Percentiles rank a stretch among this genome's conserved stretches.
These are phyloP conservation scores for Rambutsinella grinnellia DNA, from an alignment of 2,888 invertebrate genomes.

Conservation along the genomic window DNA sequence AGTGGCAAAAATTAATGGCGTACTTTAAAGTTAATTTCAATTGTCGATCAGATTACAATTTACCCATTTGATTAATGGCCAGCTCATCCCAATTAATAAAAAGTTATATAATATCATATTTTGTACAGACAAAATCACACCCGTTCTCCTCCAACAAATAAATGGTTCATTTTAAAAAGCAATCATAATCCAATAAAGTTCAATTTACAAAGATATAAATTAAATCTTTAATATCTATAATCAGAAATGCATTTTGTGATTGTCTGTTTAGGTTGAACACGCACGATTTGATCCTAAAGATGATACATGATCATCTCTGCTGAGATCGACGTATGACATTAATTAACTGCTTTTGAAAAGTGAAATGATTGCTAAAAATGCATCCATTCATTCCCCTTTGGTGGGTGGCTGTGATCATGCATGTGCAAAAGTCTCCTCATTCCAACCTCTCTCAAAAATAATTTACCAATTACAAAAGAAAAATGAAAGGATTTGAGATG, in stretches of 20 bases:
- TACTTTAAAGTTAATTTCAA: no score
- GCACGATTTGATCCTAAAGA: background rate
- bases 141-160: background rate
- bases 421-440: background rate
- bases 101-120: no score
- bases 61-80: no score
- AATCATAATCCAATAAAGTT: background rate
- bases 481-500: constrained; percentile 3
- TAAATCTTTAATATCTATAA: background rate
- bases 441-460: background rate
- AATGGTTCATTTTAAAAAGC: no score
- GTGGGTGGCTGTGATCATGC: background rate
- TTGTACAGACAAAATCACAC: background rate
- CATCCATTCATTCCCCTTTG: background rate
- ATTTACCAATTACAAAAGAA: background rate
- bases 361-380: background rate
- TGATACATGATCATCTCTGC: background rate
- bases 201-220: background rate
- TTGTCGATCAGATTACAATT: no score
- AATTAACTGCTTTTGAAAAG: background rate
- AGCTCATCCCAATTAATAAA: no score
- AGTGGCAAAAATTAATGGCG: no score
- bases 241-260: background rate
- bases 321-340: background rate
- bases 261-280: background rate